Evolutionary conservation across 2,113 vertebrate genomes (phyloP).

Genomic region (Nothobranchius furzeri): DNA sequence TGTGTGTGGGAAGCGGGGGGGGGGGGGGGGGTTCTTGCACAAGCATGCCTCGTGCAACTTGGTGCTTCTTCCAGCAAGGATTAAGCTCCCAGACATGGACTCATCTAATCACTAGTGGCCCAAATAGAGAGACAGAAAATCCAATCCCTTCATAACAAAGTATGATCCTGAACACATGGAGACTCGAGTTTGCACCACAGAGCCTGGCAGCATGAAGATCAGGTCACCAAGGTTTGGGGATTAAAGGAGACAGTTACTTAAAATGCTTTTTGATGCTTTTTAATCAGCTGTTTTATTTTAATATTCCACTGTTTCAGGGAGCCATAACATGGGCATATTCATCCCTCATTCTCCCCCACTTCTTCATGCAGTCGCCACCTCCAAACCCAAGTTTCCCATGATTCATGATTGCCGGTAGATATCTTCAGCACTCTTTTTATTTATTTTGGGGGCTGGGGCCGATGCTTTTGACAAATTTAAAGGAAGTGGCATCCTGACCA

Average conservation of each 20-base stretch:
- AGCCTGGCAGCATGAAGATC: slow-evolving; percentile 32
- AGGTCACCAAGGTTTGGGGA: neutral
- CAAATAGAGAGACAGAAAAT: slow-evolving; percentile 68
- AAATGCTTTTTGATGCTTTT: neutral
- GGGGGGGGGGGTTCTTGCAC: too few relatives aligned
- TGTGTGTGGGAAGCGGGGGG: neutral
- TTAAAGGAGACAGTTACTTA: neutral
- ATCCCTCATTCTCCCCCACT: too few relatives aligned
- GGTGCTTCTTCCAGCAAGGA: slow-evolving; percentile 69
- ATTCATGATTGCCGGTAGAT: too few relatives aligned
- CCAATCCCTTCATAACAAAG: slow-evolving; percentile 53
- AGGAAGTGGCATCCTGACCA: too few relatives aligned
- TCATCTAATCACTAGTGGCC: slow-evolving; percentile 74
- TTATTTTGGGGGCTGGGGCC: too few relatives aligned
- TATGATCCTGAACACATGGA: slow-evolving; percentile 44
- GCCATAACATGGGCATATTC: too few relatives aligned
- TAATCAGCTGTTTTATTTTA: too few relatives aligned
- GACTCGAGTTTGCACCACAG: slow-evolving; percentile 30
- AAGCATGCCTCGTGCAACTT: slow-evolving; percentile 42
- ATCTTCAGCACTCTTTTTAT: too few relatives aligned
- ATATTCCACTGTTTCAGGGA: too few relatives aligned
- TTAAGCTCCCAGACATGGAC: slow-evolving; percentile 73
- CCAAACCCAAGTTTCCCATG: too few relatives aligned
- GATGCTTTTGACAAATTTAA: too few relatives aligned
- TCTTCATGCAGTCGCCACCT: too few relatives aligned